Evolutionary conservation across 2,888 invertebrate genomes (phyloP).

Genomic region (Muschampia plurimacula): DNA sequence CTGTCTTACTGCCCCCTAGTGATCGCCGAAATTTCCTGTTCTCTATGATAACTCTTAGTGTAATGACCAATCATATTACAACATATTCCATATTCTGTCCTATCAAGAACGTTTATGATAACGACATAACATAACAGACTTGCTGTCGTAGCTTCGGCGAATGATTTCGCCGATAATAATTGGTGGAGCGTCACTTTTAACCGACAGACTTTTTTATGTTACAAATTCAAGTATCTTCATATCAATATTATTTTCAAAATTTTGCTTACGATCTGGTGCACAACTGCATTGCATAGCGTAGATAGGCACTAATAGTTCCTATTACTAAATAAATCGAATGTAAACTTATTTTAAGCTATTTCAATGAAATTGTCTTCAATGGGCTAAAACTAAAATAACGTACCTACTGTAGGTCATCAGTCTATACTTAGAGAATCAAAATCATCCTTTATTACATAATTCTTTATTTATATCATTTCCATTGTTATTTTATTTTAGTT

Average conservation of each 20-base stretch:
- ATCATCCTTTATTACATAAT: too few species aligned
- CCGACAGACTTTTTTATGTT: constrained; percentile 45
- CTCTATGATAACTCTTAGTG: constrained; percentile 46
- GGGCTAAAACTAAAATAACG: too few species aligned
- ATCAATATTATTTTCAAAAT: not conserved
- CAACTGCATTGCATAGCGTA: too few species aligned
- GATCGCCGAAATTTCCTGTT: constrained; percentile 70
- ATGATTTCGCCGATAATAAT: constrained; percentile 60
- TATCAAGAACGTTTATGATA: constrained; percentile 46
- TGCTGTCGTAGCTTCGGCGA: constrained; percentile 55
- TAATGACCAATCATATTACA: constrained; percentile 52
- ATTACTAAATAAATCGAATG: too few species aligned
- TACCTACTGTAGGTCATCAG: too few species aligned
- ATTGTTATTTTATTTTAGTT: too few species aligned
- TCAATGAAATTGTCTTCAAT: too few species aligned
- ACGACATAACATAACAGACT: constrained; percentile 63
- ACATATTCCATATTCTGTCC: constrained; percentile 35
- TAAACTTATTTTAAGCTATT: too few species aligned
- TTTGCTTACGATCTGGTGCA: not conserved
- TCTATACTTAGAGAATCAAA: too few species aligned
- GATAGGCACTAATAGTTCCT: too few species aligned
- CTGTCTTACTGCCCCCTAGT: constrained; percentile 58
- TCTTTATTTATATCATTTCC: too few species aligned
- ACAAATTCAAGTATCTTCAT: too few species aligned
- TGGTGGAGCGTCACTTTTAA: constrained; percentile 56